Evolutionary conservation across 2,113 vertebrate species (phyloP).

Genomic region (Diadophis punctatus): DNA sequence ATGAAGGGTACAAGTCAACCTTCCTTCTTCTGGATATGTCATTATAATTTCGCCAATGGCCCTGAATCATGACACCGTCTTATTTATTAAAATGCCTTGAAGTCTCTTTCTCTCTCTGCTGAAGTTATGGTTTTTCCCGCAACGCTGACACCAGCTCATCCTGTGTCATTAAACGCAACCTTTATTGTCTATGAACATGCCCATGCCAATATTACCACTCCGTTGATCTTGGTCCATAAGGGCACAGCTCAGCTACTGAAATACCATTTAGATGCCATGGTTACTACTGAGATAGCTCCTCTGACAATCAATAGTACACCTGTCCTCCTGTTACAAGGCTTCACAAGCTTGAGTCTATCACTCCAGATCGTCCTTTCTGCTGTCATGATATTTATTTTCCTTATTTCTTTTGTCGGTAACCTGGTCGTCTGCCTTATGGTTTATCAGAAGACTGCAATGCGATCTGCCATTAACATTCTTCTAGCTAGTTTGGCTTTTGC

Average conservation of each 20-base stretch:
- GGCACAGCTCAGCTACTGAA: constrained; percentile 61
- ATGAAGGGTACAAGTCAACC: constrained; percentile 55
- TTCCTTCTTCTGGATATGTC: constrained; percentile 29
- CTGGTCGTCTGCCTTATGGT: constrained; percentile 98
- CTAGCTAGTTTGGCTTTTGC: constrained; percentile 94
- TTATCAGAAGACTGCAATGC: constrained; percentile 96
- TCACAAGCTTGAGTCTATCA: constrained; percentile 76
- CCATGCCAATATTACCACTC: constrained; percentile 72
- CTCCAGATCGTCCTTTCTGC: constrained; percentile 89
- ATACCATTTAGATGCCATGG: constrained; percentile 60
- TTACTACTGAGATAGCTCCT: constrained; percentile 63
- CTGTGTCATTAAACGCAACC: constrained; percentile 70
- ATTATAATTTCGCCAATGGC: constrained; percentile 42
- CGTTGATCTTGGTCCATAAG: constrained; percentile 63
- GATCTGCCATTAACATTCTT: constrained; percentile 97
- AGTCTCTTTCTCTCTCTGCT: constrained; percentile 44
- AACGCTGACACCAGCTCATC: constrained; percentile 66
- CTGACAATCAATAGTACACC: constrained; percentile 63
- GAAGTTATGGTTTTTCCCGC: constrained; percentile 80
- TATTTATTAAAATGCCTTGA: constrained; percentile 62
- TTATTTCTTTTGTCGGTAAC: constrained; percentile 90
- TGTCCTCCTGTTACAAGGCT: constrained; percentile 56
- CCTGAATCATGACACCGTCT: constrained; percentile 44
- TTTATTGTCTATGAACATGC: constrained; percentile 75
- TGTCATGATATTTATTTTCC: constrained; percentile 83